phyloP scores from a whole-genome alignment of 2,797 vertebrate genomes.

The Decapterus maruadsi region DNA sequence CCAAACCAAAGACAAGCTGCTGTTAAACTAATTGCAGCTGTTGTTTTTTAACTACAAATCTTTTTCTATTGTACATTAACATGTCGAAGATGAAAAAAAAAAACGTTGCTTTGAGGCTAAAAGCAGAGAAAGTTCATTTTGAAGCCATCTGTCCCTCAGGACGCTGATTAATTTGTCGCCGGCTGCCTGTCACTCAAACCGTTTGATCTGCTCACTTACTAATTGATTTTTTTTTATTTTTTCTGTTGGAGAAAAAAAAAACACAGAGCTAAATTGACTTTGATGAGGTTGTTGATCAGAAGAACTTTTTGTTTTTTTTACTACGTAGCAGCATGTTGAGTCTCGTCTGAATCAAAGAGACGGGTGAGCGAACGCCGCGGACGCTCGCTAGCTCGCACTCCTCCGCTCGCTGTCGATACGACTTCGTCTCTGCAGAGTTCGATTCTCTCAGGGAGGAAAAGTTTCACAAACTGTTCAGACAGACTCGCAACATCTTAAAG shows the following conservation, averaged over 20 bases:
- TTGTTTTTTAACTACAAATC: slow-evolving; percentile 64
- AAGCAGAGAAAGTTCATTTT: slow-evolving; percentile 71
- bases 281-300: slow-evolving; percentile 68
- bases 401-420: not conserved
- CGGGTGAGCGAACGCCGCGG: not conserved
- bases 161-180: slow-evolving; percentile 75
- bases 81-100: slow-evolving; percentile 43
- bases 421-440: not conserved
- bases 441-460: not conserved
- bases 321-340: slow-evolving; percentile 15
- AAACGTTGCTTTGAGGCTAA: slow-evolving; percentile 52
- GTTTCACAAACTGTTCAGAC: not conserved
- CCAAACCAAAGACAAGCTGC: slow-evolving; percentile 43
- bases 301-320: slow-evolving; percentile 16
- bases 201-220: slow-evolving; percentile 68
- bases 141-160: slow-evolving; percentile 78
- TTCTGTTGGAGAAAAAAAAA: slow-evolving; percentile 14
- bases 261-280: slow-evolving; percentile 42
- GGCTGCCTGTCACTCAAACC: slow-evolving; percentile 69
- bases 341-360: slow-evolving; percentile 50
- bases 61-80: slow-evolving; percentile 38
- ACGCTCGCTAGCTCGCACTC: too few relatives aligned
- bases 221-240: slow-evolving; percentile 62
- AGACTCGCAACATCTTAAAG: not conserved
- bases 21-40: slow-evolving; percentile 72